Conservation (phyloP, 2,888 invertebrate species). For the Linnaemya vulpina region DNA sequence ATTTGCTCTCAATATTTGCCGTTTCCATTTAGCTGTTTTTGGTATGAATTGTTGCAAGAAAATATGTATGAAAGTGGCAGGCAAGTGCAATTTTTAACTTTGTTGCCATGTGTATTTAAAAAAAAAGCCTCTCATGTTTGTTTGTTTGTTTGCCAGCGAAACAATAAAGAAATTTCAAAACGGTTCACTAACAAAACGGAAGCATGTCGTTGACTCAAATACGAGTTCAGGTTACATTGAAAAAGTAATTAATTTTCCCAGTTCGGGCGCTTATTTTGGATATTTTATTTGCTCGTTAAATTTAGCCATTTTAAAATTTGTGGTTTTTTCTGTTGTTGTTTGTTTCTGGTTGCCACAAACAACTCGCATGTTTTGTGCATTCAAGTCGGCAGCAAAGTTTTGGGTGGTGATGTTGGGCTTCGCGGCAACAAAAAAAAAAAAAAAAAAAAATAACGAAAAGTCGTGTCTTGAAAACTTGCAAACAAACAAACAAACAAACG, state of each 20-base stretch:
- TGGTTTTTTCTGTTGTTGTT: constrained; percentile 36
- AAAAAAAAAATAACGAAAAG: constrained; percentile 38
- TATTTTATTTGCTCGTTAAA: constrained; percentile 41
- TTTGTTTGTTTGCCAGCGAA: constrained; percentile 16
- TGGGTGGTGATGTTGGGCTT: constrained; percentile 17
- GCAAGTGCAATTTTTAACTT: constrained; percentile 62
- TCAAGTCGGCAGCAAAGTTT: not conserved
- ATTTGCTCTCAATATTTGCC: constrained; percentile 43
- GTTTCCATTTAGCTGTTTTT: constrained; percentile 41
- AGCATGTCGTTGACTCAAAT: constrained; percentile 65
- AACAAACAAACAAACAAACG: not conserved
- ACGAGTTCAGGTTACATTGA: constrained; percentile 67
- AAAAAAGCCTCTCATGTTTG: constrained; percentile 13
- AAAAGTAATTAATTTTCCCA: constrained; percentile 67
- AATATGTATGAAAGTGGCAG: constrained; percentile 38
- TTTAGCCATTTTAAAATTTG: constrained; percentile 31
- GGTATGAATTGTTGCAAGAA: constrained; percentile 33
- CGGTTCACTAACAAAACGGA: constrained; percentile 64
- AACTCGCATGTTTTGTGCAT: not conserved
- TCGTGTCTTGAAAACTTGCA: constrained; percentile 33
- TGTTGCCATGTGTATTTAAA: constrained; percentile 59
- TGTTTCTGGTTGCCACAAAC: constrained; percentile 3
- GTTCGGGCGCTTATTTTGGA: constrained; percentile 36
- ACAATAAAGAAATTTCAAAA: constrained; percentile 19
- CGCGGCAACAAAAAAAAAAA: too few species aligned